A percentile compares a stretch with the other conserved stretches of the same genome.
phyloP scores from a whole-genome alignment of 2,888 invertebrate species.

The Caenorhabditis sp. region DNA sequence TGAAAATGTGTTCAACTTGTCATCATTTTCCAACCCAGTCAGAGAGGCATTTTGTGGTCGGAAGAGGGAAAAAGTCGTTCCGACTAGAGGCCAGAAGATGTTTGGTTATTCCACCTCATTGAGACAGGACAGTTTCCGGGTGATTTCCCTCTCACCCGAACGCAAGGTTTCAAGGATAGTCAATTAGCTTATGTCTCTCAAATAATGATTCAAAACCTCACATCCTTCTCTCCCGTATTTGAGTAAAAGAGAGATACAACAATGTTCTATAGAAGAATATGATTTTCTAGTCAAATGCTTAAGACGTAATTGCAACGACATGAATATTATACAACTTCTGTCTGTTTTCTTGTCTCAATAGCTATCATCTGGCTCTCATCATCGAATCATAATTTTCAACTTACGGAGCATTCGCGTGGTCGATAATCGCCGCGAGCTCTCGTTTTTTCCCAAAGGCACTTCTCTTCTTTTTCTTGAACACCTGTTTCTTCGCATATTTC shows the following conservation, averaged over 20 bases:
- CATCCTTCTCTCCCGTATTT: background rate
- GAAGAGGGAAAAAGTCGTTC: conserved; percentile 37
- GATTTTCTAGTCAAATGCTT: background rate
- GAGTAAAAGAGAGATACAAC: background rate
- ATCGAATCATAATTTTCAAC: conserved; percentile 20
- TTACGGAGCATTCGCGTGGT: conserved; percentile 56
- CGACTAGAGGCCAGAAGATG: conserved; percentile 39
- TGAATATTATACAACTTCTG: background rate
- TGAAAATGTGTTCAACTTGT: conserved; percentile 41
- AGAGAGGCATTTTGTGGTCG: conserved; percentile 16
- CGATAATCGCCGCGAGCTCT: conserved; percentile 67
- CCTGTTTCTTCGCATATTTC: conserved; percentile 66
- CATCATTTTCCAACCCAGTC: background rate
- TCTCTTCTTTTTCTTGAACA: conserved; percentile 73
- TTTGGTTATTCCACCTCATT: conserved; percentile 46
- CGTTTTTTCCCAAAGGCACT: conserved; percentile 71
- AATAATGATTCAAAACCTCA: conserved; percentile 2
- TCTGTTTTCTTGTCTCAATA: no score
- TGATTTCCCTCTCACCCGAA: conserved; percentile 25
- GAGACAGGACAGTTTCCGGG: conserved; percentile 38
- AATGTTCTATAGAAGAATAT: no score
- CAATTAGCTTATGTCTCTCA: conserved; percentile 47
- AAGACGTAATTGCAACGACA: background rate
- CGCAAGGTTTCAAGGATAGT: conserved; percentile 47
- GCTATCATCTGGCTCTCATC: background rate